These are phyloP conservation scores for Melanerpes aurifrons DNA, from an alignment of 2,113 vertebrate genomes.

Conservation along the genomic window DNA sequence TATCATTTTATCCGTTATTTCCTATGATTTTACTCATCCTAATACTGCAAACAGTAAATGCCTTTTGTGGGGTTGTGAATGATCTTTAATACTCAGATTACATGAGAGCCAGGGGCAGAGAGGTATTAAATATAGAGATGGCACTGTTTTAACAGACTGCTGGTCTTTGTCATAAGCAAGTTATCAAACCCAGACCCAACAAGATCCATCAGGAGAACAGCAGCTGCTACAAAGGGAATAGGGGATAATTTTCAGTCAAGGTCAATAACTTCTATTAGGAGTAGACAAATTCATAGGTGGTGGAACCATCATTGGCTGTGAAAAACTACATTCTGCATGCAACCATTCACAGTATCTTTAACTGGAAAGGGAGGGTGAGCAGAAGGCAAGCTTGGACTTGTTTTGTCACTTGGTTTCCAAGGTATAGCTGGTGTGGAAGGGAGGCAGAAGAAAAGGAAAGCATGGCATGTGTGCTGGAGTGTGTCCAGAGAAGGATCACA, in stretches of 20 bases:
- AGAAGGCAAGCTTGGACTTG: not conserved
- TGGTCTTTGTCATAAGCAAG: not conserved
- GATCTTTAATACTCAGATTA: not conserved
- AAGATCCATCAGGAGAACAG: constrained; percentile 20
- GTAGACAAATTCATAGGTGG: not conserved
- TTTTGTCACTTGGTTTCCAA: not conserved
- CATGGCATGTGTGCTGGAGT: not conserved
- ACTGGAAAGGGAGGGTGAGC: not conserved
- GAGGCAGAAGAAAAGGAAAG: not conserved
- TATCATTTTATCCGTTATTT: not conserved
- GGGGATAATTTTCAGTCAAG: constrained; percentile 8
- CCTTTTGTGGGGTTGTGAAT: not conserved
- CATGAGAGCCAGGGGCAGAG: not conserved
- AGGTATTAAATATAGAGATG: not conserved
- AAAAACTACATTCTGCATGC: not conserved
- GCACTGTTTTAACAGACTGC: not conserved
- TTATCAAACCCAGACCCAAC: not conserved
- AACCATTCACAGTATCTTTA: not conserved
- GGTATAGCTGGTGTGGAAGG: not conserved
- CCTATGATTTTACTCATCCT: not conserved
- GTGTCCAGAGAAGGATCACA: too few species aligned
- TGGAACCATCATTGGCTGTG: not conserved
- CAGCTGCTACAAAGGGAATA: not conserved
- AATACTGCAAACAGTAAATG: not conserved
- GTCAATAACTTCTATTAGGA: not conserved